Evolutionary conservation across 2,113 vertebrate species (phyloP), one percentile per base, ranked within the genome.

Genomic region (Irena cyanogastra): DNA sequence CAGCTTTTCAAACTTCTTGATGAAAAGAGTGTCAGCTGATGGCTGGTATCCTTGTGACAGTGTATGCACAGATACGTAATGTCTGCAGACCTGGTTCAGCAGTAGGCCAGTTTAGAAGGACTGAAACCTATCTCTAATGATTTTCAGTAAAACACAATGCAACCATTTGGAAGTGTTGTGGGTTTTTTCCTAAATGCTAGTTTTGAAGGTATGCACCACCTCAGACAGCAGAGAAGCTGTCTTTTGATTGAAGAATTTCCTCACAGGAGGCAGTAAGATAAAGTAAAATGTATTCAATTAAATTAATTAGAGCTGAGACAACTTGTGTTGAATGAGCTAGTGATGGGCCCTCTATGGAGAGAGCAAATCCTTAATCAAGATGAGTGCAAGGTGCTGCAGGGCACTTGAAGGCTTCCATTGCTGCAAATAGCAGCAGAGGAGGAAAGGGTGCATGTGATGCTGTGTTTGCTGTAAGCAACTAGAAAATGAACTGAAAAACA

Each of bases 311-410:
- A 60, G 11, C 39, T 96, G 89, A 39, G 65, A 95, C 61, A 76
- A 82, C 35, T 37, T 60, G 41, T 89, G 52, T 89, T 75, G 60
- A 71, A 89, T 80, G 45, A 85, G 49, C 79, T 75, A 30, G 33
- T 83, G 80, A 56, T 63, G 78, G 31, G 16, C 56, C 13, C 50
- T 95, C 72, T 60, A 63, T 76, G 60, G 71, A 69, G 76, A 90
- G n/a, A 75, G 28, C 24, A 86, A 72, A 86, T 57, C 83, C 70
- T 89, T 96, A 89, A 94, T 89, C 69, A 86, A 89, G 87, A 78
- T 3, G 18, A 85, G 77, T 47, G 47, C 22, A 30, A 95, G 83
- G 83, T 74, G 76, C 83, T 95, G 87, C 74, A 30, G 61, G 91
- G 54, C 33, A 83, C 57, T 56, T 59, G 61, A 83, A 82, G 44